A percentile compares a stretch with the other conserved stretches of the same genome.
phyloP scores from a whole-genome alignment of 2,888 invertebrate species.

The Bhutanitis thaidina region DNA sequence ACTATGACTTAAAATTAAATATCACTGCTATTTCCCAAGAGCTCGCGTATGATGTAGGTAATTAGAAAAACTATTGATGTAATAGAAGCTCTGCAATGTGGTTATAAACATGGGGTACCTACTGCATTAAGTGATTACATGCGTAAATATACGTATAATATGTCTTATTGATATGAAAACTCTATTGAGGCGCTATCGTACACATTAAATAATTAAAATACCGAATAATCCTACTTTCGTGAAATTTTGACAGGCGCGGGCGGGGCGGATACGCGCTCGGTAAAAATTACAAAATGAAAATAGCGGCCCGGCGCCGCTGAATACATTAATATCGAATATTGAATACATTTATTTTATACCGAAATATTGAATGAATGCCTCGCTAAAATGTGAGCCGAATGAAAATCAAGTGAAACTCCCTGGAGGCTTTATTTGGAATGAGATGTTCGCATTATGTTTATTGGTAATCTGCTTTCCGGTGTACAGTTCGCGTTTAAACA shows the following conservation, averaged over 20 bases:
- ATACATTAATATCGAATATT: conserved; percentile 80
- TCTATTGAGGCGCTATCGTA: conserved; percentile 16
- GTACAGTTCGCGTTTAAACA: conserved; percentile 11
- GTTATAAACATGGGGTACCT: neutral
- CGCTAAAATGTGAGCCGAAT: conserved; percentile 56
- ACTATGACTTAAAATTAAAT: no score
- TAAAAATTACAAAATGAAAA: conserved; percentile 80
- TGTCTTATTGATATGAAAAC: conserved; percentile 6
- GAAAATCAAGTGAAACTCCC: conserved; percentile 58
- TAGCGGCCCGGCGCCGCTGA: conserved; percentile 73
- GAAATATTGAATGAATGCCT: conserved; percentile 66
- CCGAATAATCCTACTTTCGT: conserved; percentile 17
- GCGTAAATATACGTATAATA: neutral
- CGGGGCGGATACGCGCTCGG: conserved; percentile 60
- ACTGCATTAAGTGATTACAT: conserved; percentile 1
- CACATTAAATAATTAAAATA: conserved; percentile 22
- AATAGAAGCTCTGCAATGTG: neutral
- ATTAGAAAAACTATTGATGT: neutral
- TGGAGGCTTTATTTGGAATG: conserved; percentile 59
- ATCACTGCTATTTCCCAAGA: no score
- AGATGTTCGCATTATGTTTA: conserved; percentile 50
- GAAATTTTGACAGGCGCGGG: conserved; percentile 47
- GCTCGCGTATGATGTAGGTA: no score
- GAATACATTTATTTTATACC: conserved; percentile 71
- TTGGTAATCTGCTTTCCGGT: conserved; percentile 40